Percentiles rank a stretch among this genome's conserved stretches.
Conservation (phyloP, 2,113 vertebrate species). For the Ancistrus triradiatus region DNA sequence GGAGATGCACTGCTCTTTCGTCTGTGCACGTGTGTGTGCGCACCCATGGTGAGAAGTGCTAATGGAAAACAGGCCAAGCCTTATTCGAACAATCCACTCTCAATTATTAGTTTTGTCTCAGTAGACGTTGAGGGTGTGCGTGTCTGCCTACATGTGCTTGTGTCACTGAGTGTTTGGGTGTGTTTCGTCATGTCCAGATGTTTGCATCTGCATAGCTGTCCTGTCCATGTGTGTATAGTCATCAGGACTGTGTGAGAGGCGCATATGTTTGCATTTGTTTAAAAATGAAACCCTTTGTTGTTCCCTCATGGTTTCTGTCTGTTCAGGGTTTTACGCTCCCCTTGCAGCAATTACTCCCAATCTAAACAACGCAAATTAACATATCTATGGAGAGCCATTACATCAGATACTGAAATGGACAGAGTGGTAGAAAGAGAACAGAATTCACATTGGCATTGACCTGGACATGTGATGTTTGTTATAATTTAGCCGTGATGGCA, state of each 20-base stretch:
- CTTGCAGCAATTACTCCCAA: slow-evolving; percentile 11
- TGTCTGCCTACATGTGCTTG: slow-evolving; percentile 10
- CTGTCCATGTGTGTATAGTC: slow-evolving; percentile 8
- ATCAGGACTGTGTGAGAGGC: neutral
- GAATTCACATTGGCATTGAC: no score
- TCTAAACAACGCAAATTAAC: slow-evolving; percentile 11
- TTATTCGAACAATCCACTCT: slow-evolving; percentile 28
- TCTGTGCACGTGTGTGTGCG: no score
- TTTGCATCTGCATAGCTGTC: slow-evolving; percentile 24
- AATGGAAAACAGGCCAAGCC: slow-evolving; percentile 34
- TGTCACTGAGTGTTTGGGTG: slow-evolving; percentile 3
- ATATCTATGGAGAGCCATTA: slow-evolving; percentile 51
- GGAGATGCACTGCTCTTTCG: no score
- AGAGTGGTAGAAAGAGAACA: slow-evolving; percentile 15
- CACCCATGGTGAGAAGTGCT: slow-evolving; percentile 26
- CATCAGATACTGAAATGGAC: slow-evolving; percentile 55
- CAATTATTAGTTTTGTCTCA: no score
- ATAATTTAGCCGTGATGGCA: no score
- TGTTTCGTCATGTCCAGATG: slow-evolving; percentile 3
- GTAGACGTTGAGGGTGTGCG: no score
- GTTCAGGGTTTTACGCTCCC: neutral
- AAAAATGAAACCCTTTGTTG: neutral
- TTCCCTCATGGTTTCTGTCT: slow-evolving; percentile 33
- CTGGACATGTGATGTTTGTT: no score
- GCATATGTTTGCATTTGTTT: slow-evolving; percentile 7